phyloP scores from a whole-genome alignment of 1,140 invertebrate genomes.

The Leptinotarsa texana region DNA sequence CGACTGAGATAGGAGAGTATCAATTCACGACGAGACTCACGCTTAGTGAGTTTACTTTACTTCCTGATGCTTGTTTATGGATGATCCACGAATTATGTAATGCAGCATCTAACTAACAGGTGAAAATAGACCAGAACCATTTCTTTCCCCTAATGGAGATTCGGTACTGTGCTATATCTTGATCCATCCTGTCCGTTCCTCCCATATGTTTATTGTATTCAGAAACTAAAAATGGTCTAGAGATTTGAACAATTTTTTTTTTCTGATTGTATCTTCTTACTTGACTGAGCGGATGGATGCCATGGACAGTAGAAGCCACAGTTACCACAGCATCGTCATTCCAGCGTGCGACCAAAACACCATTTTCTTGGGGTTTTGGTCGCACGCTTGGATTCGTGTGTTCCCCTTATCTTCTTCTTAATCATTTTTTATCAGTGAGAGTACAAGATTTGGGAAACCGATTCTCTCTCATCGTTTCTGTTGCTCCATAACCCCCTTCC shows the following conservation, averaged over 20 bases:
- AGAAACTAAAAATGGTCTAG: not conserved
- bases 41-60: conserved; percentile 34
- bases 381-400: not conserved
- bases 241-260: not conserved
- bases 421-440: too few species aligned
- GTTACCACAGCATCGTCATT: too few species aligned
- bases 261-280: not conserved
- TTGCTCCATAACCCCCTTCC: not conserved
- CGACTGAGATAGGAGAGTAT: conserved; percentile 17
- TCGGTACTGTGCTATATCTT: conserved; percentile 50
- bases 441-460: not conserved
- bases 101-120: conserved; percentile 45
- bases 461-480: not conserved
- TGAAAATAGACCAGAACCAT: conserved; percentile 25
- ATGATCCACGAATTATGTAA: conserved; percentile 40
- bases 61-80: conserved; percentile 10
- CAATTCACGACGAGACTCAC: conserved; percentile 42
- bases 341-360: too few species aligned
- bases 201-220: conserved; percentile 36
- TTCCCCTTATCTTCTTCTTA: not conserved
- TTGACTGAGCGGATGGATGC: not conserved
- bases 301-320: not conserved
- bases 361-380: too few species aligned
- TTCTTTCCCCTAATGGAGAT: conserved; percentile 48
- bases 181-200: conserved; percentile 49